Evolutionary conservation across 2,797 vertebrate species (phyloP), one percentile per base, ranked within the genome.

Genomic region (Leucoraja ocellata): DNA sequence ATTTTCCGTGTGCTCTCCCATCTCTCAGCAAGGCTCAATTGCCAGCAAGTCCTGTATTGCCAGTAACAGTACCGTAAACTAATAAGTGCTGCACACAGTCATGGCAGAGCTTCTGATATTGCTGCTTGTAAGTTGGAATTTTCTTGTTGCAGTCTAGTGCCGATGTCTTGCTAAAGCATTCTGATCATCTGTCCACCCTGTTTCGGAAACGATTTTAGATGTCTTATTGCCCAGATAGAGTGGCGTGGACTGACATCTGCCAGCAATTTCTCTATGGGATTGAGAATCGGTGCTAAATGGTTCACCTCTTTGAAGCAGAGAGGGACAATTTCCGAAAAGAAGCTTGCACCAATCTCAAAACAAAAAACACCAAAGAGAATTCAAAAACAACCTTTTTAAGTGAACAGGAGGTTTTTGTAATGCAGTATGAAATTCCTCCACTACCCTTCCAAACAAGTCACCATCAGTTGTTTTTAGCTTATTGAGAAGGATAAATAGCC

Each of bases 1-100:
- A 94, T 94, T 93, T 95, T 94, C 76, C 95, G 94, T 94, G 94
- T 94, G 93, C 94, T 92, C 80, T 32, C 84, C 92, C 94, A 84
- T n/a, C 54, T 79, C 32, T 21, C 16, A 5, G 25, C n/a, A 78
- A 71, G 78, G n/a, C 36, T 71, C 71, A 58, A 36, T 88, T 68
- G 65, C n/a, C n/a, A 88, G 63, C 61, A 32, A 58, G 71, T 39
- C 90, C 90, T 21, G 14, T 92, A 39, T n/a, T 92, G 23, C 68
- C 46, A 54, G 28, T 76, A 28, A 46, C 32, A 28, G 6, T 68
- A 39, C 90, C 39, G 39, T 13, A 18, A 18, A 88, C 61, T 25
- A 11, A 28, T 28, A 71, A 25, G 36, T 7, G 39, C 3, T 54
- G 2, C 90, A 54, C 23, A 8, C 1, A 91, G 90, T 39, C 90